phyloP scores from a whole-genome alignment of 2,888 invertebrate genomes.

The Smittia aterrima region DNA sequence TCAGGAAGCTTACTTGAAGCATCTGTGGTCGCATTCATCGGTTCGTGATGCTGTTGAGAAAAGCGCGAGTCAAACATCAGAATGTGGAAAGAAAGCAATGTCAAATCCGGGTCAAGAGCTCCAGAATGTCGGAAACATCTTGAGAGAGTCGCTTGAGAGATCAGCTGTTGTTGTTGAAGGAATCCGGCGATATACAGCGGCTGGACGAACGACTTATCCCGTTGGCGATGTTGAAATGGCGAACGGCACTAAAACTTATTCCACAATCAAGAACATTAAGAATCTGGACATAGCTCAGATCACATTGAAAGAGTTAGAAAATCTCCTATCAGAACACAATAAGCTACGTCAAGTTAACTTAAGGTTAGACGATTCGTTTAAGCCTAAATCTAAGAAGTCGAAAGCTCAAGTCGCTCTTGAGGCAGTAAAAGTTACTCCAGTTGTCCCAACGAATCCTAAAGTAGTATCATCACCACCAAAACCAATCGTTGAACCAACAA shows the following conservation, averaged over 20 bases:
- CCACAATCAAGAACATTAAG: constrained; percentile 46
- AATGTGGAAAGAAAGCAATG: constrained; percentile 46
- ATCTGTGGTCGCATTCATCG: constrained; percentile 69
- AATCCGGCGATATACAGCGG: constrained; percentile 59
- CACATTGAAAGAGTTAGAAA: constrained; percentile 52
- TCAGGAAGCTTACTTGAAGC: constrained; percentile 62
- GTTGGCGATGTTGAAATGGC: background rate
- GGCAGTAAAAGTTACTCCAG: background rate
- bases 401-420: background rate
- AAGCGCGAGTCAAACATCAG: constrained; percentile 46
- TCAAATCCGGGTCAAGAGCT: constrained; percentile 49
- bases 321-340: constrained; percentile 50
- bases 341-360: constrained; percentile 49
- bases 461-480: background rate
- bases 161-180: constrained; percentile 70
- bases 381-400: constrained; percentile 44
- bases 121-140: constrained; percentile 53
- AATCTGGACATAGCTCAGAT: constrained; percentile 53
- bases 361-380: constrained; percentile 45
- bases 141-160: constrained; percentile 62
- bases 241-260: background rate
- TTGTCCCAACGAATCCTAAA: background rate
- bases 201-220: constrained; percentile 29
- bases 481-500: background rate
- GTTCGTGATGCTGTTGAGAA: constrained; percentile 56